A percentile compares a stretch with the other conserved stretches of the same genome.
phyloP scores from a whole-genome alignment of 2,888 invertebrate species.

The Drosophila borborema region DNA sequence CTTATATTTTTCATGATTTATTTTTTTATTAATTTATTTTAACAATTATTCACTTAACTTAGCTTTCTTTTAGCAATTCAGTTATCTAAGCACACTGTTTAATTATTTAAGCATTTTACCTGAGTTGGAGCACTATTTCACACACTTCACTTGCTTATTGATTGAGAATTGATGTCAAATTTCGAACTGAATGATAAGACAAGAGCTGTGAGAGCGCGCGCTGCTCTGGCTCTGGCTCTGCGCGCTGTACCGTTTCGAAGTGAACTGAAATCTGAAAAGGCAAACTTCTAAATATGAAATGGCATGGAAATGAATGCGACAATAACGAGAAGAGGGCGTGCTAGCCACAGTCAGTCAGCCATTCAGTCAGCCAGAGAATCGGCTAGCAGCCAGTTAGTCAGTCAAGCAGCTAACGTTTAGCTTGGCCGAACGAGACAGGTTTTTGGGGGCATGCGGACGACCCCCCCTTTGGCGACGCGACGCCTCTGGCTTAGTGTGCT shows the following conservation, averaged over 20 bases:
- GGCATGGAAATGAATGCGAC: slow-evolving; percentile 63
- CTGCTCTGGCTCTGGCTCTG: not conserved
- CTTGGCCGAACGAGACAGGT: slow-evolving; percentile 52
- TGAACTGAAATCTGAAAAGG: slow-evolving; percentile 64
- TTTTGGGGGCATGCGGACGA: slow-evolving; percentile 43
- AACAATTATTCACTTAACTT: not conserved
- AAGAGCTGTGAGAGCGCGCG: slow-evolving; percentile 1
- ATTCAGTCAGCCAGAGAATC: not conserved
- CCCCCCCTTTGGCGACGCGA: slow-evolving; percentile 7
- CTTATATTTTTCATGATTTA: too few relatives aligned
- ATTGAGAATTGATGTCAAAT: not conserved
- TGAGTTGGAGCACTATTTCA: not conserved
- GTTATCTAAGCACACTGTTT: not conserved
- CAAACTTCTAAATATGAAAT: slow-evolving; percentile 77
- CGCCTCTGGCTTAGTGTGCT: slow-evolving; percentile 5
- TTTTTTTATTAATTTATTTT: too few relatives aligned
- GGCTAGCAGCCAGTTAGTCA: not conserved
- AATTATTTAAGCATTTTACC: slow-evolving; percentile 1
- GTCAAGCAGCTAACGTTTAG: not conserved
- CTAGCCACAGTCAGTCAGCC: slow-evolving; percentile 6
- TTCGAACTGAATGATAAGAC: slow-evolving; percentile 8
- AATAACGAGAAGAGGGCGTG: slow-evolving; percentile 25
- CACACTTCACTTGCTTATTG: not conserved
- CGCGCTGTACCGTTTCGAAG: slow-evolving; percentile 51
- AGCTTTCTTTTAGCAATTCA: not conserved